Percentiles rank a stretch among this genome's conserved stretches.
Conservation (phyloP, 92 coral and sea anemone species). For the Isaurus tuberculatus region DNA sequence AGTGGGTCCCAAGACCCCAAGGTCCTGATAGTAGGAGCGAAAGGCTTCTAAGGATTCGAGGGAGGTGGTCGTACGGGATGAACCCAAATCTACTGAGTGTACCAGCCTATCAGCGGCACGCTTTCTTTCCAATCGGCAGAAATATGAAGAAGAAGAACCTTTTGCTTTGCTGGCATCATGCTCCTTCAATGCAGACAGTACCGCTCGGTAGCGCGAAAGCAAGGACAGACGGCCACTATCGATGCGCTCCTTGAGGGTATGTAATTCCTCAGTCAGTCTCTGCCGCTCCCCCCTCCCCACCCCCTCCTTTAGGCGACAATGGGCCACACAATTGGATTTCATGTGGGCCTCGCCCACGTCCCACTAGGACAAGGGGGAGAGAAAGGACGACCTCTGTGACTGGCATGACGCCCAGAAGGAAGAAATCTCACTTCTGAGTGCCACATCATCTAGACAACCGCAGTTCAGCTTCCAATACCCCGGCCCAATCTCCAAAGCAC, state of each 20-base stretch:
- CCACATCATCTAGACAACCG: not conserved
- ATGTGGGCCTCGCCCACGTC: conserved; percentile 21
- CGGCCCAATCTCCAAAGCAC: no score
- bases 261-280: not conserved
- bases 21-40: no score
- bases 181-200: not conserved
- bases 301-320: not conserved
- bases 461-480: no score
- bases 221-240: not conserved
- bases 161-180: not conserved
- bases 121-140: not conserved
- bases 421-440: not conserved
- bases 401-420: conserved; percentile 2
- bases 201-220: not conserved
- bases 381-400: no score
- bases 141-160: conserved; percentile 17
- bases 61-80: no score
- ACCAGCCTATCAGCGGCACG: not conserved
- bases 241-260: not conserved
- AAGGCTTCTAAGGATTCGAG: no score
- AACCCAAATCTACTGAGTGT: not conserved
- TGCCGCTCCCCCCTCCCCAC: no score
- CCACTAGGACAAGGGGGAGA: not conserved
- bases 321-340: not conserved
- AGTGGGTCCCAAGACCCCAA: conserved; percentile 25